Base-by-base conservation (phyloP, 2,113 vertebrate genomes). In the Tragelaphus scriptus region DNA sequence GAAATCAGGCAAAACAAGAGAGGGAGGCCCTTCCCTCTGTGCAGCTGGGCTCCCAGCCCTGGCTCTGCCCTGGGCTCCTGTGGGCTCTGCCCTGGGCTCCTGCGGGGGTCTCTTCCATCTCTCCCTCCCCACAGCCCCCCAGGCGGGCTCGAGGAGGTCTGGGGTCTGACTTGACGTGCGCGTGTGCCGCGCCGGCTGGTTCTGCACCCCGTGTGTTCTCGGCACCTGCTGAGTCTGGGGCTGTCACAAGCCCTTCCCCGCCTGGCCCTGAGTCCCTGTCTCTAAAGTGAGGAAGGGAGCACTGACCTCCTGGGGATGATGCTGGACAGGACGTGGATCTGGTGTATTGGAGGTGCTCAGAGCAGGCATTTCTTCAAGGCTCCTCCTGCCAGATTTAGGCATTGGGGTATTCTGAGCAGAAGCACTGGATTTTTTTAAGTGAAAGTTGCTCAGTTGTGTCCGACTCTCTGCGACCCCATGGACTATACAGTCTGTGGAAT, bases 181-280 rank as follows among this genome's bases (percentile, higher is more conserved):
- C 0, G 0, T 51, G 6, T 79, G 26, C 26, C 0, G 0, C 1
- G 0, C n/a, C 36, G n/a, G 19, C n/a, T 36, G 68, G 19, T n/a
- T 71, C 15, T 30, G 16, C 36, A 2, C 36, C 19, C 68, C 5
- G n/a, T 21, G n/a, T 40, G n/a, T 40, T 71, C 19, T 23, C 5
- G 0, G 16, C n/a, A 8, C 47, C 61, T 14, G 44, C 40, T 49
- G 90, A 30, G 65, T 3, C 89, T 80, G 0, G 28, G 49, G 53
- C 23, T n/a, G 47, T 19, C 88, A 5, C 2, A 0, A n/a, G 53
- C 25, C 19, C 19, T 17, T 8, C 14, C 12, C 49, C 6, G 15
- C 3, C 32, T 0, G 2, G 8, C 36, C 61, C 13, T 0, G 0
- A 2, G 14, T 3, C 32, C 80, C 30, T 51, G n/a, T 51, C 4